Evolutionary conservation across 1,140 invertebrate genomes (phyloP), one percentile per base, ranked within the genome.

Genomic region (Mya arenaria): DNA sequence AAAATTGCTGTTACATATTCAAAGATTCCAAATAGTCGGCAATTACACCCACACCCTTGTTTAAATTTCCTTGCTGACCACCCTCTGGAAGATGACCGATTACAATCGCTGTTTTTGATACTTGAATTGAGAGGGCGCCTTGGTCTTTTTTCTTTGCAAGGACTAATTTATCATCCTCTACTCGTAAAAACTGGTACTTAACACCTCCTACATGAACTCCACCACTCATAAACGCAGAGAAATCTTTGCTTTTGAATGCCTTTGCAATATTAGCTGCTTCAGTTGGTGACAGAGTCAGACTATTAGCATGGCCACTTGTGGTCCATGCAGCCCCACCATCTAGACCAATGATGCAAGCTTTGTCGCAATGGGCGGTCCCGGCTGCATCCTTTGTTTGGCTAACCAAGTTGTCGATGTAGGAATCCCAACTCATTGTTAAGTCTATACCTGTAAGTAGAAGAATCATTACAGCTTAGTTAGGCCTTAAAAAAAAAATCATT

Each of bases 171-270:
- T 32, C 44, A 66, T 84, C 82, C 34, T 81, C 83, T 52, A 52
- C 63, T 60, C 78, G 66, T 23, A 84, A 60, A 71, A 81, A 84
- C 37, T 84, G 83, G 32, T 84, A 84, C 62, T 84, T 84, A 4
- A n/a, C 15, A 6, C 72, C 72, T 37, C 62, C 71, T 0, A 56
- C 5, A 32, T n/a, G 10, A 10, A 84, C 44, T 30, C 83, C 83
- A 55, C 32, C 36, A 1, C 39, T 6, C 36, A 39, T 25, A 41
- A 75, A 75, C n/a, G 28, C 0, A 13, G 48, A 25, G 28, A 83
- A 79, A 41, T 83, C 56, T 32, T 63, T 77, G 1, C 13, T 23
- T 69, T 77, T 81, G 19, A 77, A 78, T 39, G 55, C 75, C 1
- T 63, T 32, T 15, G 66, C 81, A 30, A 81, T 81, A 6, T 69